Evolutionary conservation across 2,797 vertebrate genomes (phyloP).

Genomic region (Takifugu rubripes): DNA sequence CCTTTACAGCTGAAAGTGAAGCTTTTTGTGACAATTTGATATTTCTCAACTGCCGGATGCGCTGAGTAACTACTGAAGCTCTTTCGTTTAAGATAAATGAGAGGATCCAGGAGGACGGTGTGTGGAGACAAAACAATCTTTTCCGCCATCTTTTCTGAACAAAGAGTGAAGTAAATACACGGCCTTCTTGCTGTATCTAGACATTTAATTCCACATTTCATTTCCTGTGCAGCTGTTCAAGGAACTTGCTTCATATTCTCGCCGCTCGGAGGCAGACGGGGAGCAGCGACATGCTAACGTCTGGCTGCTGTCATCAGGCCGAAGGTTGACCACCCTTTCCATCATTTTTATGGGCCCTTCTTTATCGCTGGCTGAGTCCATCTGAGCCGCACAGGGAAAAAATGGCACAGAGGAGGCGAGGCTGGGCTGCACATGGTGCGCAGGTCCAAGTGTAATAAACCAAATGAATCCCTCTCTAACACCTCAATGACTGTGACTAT

Average conservation of each 20-base stretch:
- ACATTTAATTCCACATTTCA: constrained; percentile 66
- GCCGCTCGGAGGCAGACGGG: constrained; percentile 43
- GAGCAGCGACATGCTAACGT: constrained; percentile 47
- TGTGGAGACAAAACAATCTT: neutral
- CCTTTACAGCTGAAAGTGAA: no score
- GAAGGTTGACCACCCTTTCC: constrained; percentile 61
- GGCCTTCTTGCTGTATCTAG: constrained; percentile 36
- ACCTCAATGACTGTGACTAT: neutral
- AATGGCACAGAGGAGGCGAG: constrained; percentile 13
- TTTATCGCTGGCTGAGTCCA: constrained; percentile 45
- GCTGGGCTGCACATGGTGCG: constrained; percentile 10
- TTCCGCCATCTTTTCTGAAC: constrained; percentile 32
- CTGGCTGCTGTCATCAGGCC: constrained; percentile 50
- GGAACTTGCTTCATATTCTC: constrained; percentile 51
- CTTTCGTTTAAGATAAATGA: neutral
- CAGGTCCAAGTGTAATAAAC: neutral
- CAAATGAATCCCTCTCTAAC: no score
- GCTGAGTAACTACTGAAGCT: no score
- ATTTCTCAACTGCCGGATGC: no score
- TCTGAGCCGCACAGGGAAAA: constrained; percentile 12
- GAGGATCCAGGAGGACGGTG: neutral
- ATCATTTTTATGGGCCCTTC: constrained; percentile 68
- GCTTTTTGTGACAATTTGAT: no score
- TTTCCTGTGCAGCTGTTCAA: constrained; percentile 60
- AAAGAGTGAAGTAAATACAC: constrained; percentile 39